Conservation (phyloP, 2,888 invertebrate genomes). For the Parapristionchus giblindavisi region DNA sequence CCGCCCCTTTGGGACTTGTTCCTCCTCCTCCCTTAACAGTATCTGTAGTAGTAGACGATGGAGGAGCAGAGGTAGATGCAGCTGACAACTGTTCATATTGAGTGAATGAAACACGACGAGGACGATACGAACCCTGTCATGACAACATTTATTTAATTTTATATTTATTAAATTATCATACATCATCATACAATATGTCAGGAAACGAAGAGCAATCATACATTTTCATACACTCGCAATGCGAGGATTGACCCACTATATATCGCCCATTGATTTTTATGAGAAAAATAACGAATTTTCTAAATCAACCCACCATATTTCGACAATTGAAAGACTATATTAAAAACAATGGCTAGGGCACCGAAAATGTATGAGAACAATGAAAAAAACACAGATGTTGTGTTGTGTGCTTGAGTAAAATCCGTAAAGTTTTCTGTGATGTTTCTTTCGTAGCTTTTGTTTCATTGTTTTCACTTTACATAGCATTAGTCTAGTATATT, state of each 20-base stretch:
- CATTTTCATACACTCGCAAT: too few relatives aligned
- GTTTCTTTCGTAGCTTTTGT: not conserved
- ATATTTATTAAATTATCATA: not conserved
- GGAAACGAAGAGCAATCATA: too few relatives aligned
- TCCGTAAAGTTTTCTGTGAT: not conserved
- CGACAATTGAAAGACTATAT: too few relatives aligned
- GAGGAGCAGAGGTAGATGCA: not conserved
- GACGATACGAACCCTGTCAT: not conserved
- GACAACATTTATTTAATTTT: not conserved
- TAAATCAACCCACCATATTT: too few relatives aligned
- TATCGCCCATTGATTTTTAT: too few relatives aligned
- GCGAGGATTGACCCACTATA: too few relatives aligned
- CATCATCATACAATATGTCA: too few relatives aligned
- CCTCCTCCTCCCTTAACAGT: not conserved
- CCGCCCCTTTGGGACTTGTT: not conserved
- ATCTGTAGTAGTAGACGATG: not conserved
- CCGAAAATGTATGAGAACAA: too few relatives aligned
- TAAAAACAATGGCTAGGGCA: not conserved
- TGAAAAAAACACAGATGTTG: not conserved
- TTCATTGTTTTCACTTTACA: not conserved
- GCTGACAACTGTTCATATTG: constrained; percentile 13
- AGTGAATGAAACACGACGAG: constrained; percentile 20
- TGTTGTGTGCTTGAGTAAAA: not conserved
- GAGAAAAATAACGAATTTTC: too few relatives aligned
- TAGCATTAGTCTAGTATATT: too few relatives aligned